A percentile compares a stretch with the other conserved stretches of the same genome.
Evolutionary conservation across 2,797 vertebrate genomes (phyloP).

Genomic region (Acropternis orthonyx): DNA sequence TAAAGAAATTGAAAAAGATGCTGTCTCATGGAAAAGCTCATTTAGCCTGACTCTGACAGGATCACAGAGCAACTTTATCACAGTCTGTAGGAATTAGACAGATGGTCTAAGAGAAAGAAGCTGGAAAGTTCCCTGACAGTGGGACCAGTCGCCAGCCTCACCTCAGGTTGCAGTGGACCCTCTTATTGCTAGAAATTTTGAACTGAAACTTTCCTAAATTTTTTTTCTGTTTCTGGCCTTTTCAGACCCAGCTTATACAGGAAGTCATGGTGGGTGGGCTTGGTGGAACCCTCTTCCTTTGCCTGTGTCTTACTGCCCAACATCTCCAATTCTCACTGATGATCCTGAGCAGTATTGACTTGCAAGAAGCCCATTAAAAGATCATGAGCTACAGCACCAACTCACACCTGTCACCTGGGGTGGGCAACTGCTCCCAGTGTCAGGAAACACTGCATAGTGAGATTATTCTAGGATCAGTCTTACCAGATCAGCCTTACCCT

Average conservation of each 20-base stretch:
- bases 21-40: constrained; percentile 16
- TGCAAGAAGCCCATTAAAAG: background rate
- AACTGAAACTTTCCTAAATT: background rate
- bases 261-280: background rate
- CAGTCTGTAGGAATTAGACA: background rate
- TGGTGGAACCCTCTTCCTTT: background rate
- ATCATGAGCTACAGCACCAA: background rate
- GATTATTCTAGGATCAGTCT: background rate
- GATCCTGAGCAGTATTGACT: background rate
- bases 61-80: constrained; percentile 2
- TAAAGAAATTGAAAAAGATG: constrained; percentile 55
- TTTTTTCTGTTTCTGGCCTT: background rate
- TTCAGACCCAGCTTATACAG: background rate
- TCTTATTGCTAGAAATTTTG: background rate
- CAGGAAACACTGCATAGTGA: background rate
- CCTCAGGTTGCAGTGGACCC: background rate
- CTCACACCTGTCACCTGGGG: accelerated
- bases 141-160: background rate
- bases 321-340: background rate
- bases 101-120: background rate
- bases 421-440: background rate
- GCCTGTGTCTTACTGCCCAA: background rate
- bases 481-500: background rate
- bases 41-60: constrained; percentile 2
- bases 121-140: background rate